A percentile compares a stretch with the other conserved stretches of the same genome.
Evolutionary conservation across 1,140 invertebrate genomes (phyloP).

Genomic region (Dreissena rostriformis): DNA sequence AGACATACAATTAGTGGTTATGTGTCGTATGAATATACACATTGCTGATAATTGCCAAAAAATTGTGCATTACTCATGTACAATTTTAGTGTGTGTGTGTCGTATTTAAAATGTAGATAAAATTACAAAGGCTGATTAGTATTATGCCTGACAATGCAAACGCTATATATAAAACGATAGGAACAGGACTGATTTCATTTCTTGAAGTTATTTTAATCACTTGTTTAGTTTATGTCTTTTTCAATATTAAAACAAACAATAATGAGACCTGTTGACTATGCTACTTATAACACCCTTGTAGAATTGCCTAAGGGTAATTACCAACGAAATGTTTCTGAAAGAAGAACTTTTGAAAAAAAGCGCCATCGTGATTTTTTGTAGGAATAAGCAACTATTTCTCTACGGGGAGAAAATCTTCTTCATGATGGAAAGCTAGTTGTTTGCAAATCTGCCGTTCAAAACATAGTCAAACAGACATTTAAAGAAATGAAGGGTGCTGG

Average conservation of each 20-base stretch:
- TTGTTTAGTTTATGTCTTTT: no score
- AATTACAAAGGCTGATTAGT: no score
- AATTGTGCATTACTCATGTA: no score
- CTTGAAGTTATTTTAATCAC: no score
- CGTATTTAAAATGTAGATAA: no score
- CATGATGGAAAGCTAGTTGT: not conserved
- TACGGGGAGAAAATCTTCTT: not conserved
- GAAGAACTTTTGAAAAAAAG: not conserved
- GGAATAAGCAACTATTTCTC: not conserved
- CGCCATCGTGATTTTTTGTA: not conserved
- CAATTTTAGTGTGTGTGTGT: no score
- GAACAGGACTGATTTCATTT: no score
- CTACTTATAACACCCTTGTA: not conserved
- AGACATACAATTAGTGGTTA: no score
- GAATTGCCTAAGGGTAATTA: not conserved
- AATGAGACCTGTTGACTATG: conserved; percentile 1
- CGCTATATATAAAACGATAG: no score
- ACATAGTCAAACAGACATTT: not conserved
- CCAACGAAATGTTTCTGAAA: not conserved
- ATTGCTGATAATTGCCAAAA: no score
- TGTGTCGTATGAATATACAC: no score
- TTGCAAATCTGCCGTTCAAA: not conserved
- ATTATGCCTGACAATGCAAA: no score
- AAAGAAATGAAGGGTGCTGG: conserved; percentile 2
- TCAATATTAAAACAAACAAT: not conserved